phyloP scores from a whole-genome alignment of 2,797 vertebrate genomes.

The Notoglanidium macrostoma region DNA sequence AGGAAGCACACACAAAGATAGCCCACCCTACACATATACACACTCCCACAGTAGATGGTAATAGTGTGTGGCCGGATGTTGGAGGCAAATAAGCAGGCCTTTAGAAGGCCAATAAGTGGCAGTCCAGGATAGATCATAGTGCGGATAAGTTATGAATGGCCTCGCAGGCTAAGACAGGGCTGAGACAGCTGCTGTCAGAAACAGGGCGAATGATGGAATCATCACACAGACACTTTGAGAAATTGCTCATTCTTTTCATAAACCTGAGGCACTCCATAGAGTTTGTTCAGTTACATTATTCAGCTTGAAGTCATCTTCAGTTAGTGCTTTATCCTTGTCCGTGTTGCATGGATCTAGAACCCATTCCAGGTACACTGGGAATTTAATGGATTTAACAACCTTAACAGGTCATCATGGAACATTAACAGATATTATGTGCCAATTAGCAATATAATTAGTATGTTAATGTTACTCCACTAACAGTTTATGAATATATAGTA shows the following conservation, averaged over 20 bases:
- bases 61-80: conserved; percentile 25
- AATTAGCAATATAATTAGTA: conserved; percentile 17
- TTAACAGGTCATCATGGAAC: not conserved
- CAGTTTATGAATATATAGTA: conserved; percentile 1
- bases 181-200: conserved; percentile 35
- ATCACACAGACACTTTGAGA: conserved; percentile 31
- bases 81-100: conserved; percentile 32
- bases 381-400: not conserved
- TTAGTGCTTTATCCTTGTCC: not conserved
- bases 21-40: conserved; percentile 22
- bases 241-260: conserved; percentile 27
- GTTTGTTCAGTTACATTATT: conserved; percentile 18
- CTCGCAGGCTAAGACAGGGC: conserved; percentile 28
- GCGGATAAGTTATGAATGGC: conserved; percentile 35
- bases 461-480: conserved; percentile 6
- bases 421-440: not conserved
- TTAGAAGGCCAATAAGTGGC: conserved; percentile 46
- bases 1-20: conserved; percentile 13
- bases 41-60: not conserved
- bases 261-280: conserved; percentile 23
- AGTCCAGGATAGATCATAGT: conserved; percentile 41
- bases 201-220: conserved; percentile 42
- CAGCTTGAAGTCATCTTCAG: not conserved
- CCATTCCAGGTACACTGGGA: not conserved
- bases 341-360: not conserved